Evolutionary conservation across 37 sponge, comb jelly and placozoan species (phyloP).

Genomic region (Spongilla lacustris): DNA sequence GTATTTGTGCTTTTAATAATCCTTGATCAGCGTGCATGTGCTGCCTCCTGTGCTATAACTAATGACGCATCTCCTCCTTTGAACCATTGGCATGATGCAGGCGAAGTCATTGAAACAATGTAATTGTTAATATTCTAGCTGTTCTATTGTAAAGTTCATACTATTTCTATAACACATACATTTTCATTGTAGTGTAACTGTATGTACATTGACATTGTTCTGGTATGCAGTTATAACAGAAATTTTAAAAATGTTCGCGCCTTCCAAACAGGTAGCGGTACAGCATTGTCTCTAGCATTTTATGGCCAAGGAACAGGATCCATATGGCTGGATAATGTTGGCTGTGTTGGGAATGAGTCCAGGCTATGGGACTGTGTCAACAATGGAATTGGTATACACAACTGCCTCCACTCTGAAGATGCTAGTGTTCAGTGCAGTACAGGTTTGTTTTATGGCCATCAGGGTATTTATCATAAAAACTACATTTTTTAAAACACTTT

Average conservation of each 20-base stretch:
- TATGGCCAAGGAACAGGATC: slow-evolving; percentile 40
- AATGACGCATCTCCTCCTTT: no score
- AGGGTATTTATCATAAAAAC: not conserved
- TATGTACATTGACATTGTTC: not conserved
- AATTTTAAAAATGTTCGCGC: not conserved
- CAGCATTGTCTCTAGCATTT: not conserved
- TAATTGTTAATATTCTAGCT: no score
- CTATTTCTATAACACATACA: no score
- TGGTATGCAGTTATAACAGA: not conserved
- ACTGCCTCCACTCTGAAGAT: slow-evolving; percentile 54
- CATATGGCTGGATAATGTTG: slow-evolving; percentile 31
- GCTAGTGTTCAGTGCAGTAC: slow-evolving; percentile 27
- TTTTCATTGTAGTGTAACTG: not conserved
- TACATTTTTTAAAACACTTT: not conserved
- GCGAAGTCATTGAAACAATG: no score
- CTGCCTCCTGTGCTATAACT: no score
- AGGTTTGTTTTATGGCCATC: not conserved
- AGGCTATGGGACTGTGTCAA: slow-evolving; percentile 19
- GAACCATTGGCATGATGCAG: no score
- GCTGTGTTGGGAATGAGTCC: slow-evolving; percentile 27
- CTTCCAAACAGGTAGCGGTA: not conserved
- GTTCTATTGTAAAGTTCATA: no score
- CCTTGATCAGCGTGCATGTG: no score
- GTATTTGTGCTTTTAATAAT: no score
- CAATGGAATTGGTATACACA: slow-evolving; percentile 9